A percentile compares a stretch with the other conserved stretches of the same genome.
These are phyloP conservation scores for Strix aluco DNA, from an alignment of 2,113 vertebrate genomes.

Conservation along the genomic window DNA sequence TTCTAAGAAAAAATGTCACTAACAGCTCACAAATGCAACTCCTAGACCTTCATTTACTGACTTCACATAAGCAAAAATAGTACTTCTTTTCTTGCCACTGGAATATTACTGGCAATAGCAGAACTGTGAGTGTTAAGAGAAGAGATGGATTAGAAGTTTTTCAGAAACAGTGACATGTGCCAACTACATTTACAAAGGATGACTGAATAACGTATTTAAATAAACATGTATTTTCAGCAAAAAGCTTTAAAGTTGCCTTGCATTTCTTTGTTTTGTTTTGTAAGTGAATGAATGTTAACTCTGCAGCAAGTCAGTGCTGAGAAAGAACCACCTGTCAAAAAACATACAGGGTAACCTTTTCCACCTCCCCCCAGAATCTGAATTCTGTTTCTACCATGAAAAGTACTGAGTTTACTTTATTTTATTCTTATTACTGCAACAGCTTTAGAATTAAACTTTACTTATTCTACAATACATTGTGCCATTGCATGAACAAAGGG, in stretches of 20 bases:
- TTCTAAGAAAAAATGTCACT: not conserved
- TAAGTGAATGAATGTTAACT: not conserved
- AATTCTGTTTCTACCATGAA: not conserved
- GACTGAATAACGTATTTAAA: not conserved
- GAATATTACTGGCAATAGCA: not conserved
- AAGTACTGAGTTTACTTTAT: not conserved
- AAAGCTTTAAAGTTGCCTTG: not conserved
- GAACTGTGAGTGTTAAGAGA: not conserved
- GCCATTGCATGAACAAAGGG: not conserved
- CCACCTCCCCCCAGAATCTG: not conserved
- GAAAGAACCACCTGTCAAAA: not conserved
- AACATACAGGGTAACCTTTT: not conserved
- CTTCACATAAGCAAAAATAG: not conserved
- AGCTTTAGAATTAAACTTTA: not conserved
- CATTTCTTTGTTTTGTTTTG: not conserved
- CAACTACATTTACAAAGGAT: not conserved
- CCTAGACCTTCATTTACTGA: not conserved
- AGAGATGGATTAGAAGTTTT: not conserved
- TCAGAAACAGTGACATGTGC: not conserved
- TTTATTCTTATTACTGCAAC: not conserved
- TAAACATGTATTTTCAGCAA: not conserved
- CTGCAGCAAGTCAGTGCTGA: not conserved
- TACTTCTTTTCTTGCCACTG: not conserved
- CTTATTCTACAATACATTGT: not conserved
- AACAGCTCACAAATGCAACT: slow-evolving; percentile 1